A percentile compares a stretch with the other conserved stretches of the same genome.
phyloP scores from a whole-genome alignment of 1,140 invertebrate genomes.

The Calliopsis andreniformis region DNA sequence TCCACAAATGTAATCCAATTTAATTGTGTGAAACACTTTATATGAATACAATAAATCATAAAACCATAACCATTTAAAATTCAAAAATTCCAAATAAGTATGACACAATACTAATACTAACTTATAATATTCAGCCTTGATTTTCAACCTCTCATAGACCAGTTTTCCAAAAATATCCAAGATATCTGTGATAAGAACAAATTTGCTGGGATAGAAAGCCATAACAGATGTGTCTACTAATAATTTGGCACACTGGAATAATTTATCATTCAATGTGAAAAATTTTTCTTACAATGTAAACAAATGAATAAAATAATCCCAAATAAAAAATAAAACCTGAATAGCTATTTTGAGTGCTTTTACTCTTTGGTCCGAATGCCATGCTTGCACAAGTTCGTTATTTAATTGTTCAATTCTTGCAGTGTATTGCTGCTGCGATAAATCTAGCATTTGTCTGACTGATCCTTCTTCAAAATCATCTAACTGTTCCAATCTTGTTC shows the following conservation, averaged over 20 bases:
- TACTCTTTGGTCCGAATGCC: slow-evolving; percentile 96
- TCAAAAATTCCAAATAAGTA: slow-evolving; percentile 15
- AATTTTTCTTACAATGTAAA: not conserved
- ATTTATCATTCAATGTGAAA: slow-evolving; percentile 55
- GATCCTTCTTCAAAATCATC: slow-evolving; percentile 97
- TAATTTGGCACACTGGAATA: slow-evolving; percentile 93
- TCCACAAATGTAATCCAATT: no score
- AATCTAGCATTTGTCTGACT: slow-evolving; percentile 92
- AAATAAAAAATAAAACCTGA: slow-evolving; percentile 82
- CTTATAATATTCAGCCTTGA: slow-evolving; percentile 88
- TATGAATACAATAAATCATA: not conserved
- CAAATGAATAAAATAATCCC: slow-evolving; percentile 30
- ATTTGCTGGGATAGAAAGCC: slow-evolving; percentile 98
- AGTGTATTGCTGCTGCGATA: slow-evolving; percentile 96
- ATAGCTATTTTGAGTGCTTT: slow-evolving; percentile 98
- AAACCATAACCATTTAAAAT: slow-evolving; percentile 1
- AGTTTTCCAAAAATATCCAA: slow-evolving; percentile 97
- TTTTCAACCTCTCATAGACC: slow-evolving; percentile 92
- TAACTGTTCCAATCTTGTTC: slow-evolving; percentile 94
- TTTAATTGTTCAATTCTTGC: slow-evolving; percentile 94
- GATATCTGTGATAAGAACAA: slow-evolving; percentile 97
- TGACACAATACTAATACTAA: slow-evolving; percentile 65
- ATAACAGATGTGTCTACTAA: slow-evolving; percentile 93
- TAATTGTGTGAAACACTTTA: not conserved
- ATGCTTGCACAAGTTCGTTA: slow-evolving; percentile 93